Evolutionary conservation across 2,888 invertebrate species (phyloP).

Genomic region (Phlogophora meticulosa): DNA sequence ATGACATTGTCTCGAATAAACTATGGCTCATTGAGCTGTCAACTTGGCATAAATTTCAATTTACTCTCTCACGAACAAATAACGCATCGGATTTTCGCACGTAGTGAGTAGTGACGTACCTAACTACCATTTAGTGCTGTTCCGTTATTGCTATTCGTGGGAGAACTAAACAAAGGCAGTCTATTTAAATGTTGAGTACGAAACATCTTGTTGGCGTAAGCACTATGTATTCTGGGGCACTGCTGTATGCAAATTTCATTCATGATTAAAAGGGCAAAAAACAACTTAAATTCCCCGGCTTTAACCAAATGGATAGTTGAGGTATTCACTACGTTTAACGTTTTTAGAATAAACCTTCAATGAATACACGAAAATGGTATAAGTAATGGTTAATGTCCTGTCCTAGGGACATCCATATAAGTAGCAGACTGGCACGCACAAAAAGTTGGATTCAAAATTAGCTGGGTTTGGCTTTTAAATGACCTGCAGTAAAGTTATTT

Average conservation of each 20-base stretch:
- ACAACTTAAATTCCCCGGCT: slow-evolving; percentile 9
- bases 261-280: slow-evolving; percentile 17
- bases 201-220: slow-evolving; percentile 28
- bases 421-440: slow-evolving; percentile 13
- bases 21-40: slow-evolving; percentile 54
- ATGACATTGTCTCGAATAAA: slow-evolving; percentile 50
- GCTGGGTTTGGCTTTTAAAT: slow-evolving; percentile 24
- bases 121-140: slow-evolving; percentile 77
- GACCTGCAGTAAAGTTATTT: slow-evolving; percentile 47
- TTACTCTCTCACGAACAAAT: slow-evolving; percentile 74
- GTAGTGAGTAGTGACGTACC: slow-evolving; percentile 70
- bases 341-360: slow-evolving; percentile 6
- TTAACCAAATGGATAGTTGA: neutral
- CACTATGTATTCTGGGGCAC: slow-evolving; percentile 23
- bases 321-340: neutral
- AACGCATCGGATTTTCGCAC: slow-evolving; percentile 78
- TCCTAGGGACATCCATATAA: slow-evolving; percentile 17
- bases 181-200: slow-evolving; percentile 76
- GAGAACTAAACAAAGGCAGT: slow-evolving; percentile 84
- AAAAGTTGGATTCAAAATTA: slow-evolving; percentile 45
- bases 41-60: slow-evolving; percentile 56
- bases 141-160: slow-evolving; percentile 85
- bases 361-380: slow-evolving; percentile 9
- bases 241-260: slow-evolving; percentile 29
- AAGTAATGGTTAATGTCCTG: slow-evolving; percentile 20